Conservation (phyloP, 2,888 invertebrate species). For the Philereme vetulata region DNA sequence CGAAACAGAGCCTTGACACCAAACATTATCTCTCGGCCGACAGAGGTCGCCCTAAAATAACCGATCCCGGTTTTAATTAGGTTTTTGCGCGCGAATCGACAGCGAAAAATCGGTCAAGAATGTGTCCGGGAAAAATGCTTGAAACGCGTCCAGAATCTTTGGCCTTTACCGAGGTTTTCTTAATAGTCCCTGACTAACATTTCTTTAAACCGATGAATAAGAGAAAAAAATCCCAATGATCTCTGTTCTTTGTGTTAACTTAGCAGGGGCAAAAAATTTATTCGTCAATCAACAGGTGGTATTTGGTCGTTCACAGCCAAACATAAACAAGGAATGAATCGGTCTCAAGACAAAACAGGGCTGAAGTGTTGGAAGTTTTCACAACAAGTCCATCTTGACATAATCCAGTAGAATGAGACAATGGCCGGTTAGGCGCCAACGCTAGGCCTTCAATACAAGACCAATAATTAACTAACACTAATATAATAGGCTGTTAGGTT, state of each 20-base stretch:
- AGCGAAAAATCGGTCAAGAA: slow-evolving; percentile 78
- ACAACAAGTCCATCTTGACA: slow-evolving; percentile 65
- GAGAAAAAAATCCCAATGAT: no score
- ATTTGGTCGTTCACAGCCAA: slow-evolving; percentile 21
- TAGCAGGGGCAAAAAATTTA: slow-evolving; percentile 1
- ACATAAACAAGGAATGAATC: slow-evolving; percentile 33
- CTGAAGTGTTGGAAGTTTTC: slow-evolving; percentile 57
- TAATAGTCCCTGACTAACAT: slow-evolving; percentile 12
- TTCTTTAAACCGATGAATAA: not conserved
- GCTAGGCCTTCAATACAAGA: slow-evolving; percentile 31
- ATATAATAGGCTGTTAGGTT: slow-evolving; percentile 25
- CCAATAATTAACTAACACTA: slow-evolving; percentile 27
- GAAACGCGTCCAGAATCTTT: slow-evolving; percentile 59
- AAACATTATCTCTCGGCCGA: slow-evolving; percentile 75
- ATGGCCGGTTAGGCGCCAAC: slow-evolving; percentile 64
- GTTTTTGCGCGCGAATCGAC: slow-evolving; percentile 56
- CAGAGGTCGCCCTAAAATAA: slow-evolving; percentile 78
- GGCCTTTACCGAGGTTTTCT: slow-evolving; percentile 48
- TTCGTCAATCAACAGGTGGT: slow-evolving; percentile 25
- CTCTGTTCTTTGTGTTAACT: slow-evolving; percentile 14
- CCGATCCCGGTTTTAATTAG: slow-evolving; percentile 66
- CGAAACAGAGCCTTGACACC: slow-evolving; percentile 78
- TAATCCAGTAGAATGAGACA: slow-evolving; percentile 61
- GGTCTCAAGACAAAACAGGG: slow-evolving; percentile 59
- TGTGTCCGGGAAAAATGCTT: slow-evolving; percentile 57